These are phyloP conservation scores for Drosophila greeni DNA, from an alignment of 2,888 invertebrate genomes.

Conservation along the genomic window DNA sequence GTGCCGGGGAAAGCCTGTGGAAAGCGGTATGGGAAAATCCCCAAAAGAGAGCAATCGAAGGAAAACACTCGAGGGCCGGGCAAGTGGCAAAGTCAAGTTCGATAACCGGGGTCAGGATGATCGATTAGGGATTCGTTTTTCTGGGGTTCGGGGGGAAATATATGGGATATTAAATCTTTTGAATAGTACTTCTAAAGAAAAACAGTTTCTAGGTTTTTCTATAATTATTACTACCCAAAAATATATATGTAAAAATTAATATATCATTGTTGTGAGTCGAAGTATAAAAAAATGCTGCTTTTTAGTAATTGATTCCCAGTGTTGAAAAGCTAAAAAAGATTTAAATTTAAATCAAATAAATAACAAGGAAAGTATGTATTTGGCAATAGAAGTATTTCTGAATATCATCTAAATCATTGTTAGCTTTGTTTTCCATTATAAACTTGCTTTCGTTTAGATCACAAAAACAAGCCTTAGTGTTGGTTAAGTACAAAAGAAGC, in stretches of 20 bases:
- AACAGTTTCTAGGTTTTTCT: too few species aligned
- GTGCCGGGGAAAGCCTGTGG: constrained; percentile 9
- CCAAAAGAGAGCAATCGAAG: constrained; percentile 16
- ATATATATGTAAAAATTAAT: neutral
- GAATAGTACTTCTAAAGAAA: too few species aligned
- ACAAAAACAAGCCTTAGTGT: neutral
- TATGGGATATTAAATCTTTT: too few species aligned
- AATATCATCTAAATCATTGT: neutral
- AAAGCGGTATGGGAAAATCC: neutral
- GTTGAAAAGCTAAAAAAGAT: neutral
- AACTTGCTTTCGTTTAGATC: neutral
- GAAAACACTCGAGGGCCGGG: constrained; percentile 2
- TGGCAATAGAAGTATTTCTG: neutral
- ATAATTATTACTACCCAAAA: too few species aligned
- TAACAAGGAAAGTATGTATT: neutral
- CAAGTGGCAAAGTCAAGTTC: constrained; percentile 36
- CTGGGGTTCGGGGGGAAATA: neutral
- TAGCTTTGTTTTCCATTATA: neutral
- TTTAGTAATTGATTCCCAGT: neutral
- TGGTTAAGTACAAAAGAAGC: neutral
- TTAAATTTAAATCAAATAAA: neutral
- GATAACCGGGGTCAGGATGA: constrained; percentile 18
- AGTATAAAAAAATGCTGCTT: neutral
- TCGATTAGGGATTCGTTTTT: constrained; percentile 10
- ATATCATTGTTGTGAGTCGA: neutral